Percentiles rank a stretch among this genome's conserved stretches.
Conservation (phyloP, 1,140 invertebrate genomes). For the Halesus radiatus region DNA sequence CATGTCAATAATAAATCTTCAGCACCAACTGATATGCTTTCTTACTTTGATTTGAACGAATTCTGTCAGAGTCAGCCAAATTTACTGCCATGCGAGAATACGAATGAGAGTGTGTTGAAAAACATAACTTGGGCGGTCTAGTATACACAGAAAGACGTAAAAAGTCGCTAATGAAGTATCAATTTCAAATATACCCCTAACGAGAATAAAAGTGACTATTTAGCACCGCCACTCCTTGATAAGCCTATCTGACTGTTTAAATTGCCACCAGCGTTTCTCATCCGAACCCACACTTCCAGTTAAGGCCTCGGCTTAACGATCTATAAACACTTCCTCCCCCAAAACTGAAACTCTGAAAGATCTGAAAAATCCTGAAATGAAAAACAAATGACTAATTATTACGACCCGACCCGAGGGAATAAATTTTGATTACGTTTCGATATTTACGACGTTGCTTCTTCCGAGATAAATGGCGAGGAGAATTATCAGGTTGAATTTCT, state of each 20-base stretch:
- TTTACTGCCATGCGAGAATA: no score
- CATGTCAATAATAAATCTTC: no score
- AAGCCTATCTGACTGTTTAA: background rate
- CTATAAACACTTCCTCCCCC: constrained; percentile 36
- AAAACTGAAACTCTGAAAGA: background rate
- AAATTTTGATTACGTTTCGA: constrained; percentile 45
- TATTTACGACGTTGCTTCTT: constrained; percentile 21
- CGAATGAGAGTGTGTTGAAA: no score
- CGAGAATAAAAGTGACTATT: constrained; percentile 15
- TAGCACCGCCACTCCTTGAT: background rate
- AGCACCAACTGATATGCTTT: no score
- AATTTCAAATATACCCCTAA: constrained; percentile 11
- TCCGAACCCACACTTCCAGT: background rate
- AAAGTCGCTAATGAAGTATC: constrained; percentile 12
- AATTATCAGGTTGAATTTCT: constrained; percentile 16
- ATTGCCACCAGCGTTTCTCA: background rate
- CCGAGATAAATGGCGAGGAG: constrained; percentile 5
- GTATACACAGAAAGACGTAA: no score
- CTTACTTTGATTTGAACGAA: no score
- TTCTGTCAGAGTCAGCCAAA: no score
- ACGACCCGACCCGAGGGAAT: constrained; percentile 28
- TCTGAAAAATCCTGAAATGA: constrained; percentile 2
- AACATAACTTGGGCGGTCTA: no score
- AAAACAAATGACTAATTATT: constrained; percentile 44
- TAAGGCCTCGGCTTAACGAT: constrained; percentile 14